Evolutionary conservation across 2,113 vertebrate species (phyloP), one percentile per base, ranked within the genome.

Genomic region (Archocentrus centrarchus): DNA sequence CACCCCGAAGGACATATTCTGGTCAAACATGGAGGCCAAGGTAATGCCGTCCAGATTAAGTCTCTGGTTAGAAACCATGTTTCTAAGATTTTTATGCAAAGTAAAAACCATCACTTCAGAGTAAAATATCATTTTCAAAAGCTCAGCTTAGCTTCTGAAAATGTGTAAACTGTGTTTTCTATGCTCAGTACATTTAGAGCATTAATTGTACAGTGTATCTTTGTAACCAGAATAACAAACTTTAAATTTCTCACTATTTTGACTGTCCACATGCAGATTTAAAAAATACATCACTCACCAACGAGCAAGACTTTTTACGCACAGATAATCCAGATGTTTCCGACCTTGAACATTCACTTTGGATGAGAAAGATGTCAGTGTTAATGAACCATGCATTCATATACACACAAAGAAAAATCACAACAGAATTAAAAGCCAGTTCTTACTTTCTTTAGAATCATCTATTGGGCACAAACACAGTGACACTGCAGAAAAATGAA

Each of bases 391-490:
- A 47, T 1, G 0, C 15, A 18, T 6, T 47, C 2, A 70, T 22
- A 20, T 30, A 70, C 47, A 4, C 10, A 13, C 39, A 68, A 39
- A 68, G n/a, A 10, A 41, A 47, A 68, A 68, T 47, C n/a, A 41
- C 7, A 7, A 11, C 9, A 11, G 9, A 11, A 11, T 11, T 4
- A 11, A 41, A 41, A 41, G 39, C 39, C 39, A 11, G 11, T 41
- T 7, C 11, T 41, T 41, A 10, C 3, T 11, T 41, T 41, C 13
- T 1, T 17, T n/a, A 66, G 41, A 66, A 27, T 8, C 63, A 66
- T 66, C 0, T 47, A 27, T 47, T 4, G 24, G 14, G 14, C n/a
- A 44, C n/a, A 44, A 44, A 6, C 13, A 66, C 39, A 0, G 2
- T 18, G 47, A 50, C 47, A 50, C 15, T 50, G 2, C 7, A 50